Base-by-base conservation (phyloP, 2,797 vertebrate species). In the Euthynnus affinis region DNA sequence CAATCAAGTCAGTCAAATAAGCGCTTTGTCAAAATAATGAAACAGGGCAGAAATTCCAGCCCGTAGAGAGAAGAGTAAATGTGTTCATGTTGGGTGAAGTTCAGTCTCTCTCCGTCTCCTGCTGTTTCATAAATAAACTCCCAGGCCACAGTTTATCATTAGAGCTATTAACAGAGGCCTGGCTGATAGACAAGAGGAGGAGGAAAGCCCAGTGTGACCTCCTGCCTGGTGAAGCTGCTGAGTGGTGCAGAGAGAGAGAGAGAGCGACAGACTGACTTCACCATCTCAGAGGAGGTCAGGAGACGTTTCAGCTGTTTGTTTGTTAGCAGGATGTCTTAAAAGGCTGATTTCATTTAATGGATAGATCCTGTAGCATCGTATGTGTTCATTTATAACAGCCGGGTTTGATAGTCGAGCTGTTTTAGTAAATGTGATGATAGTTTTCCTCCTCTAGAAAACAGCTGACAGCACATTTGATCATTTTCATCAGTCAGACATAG, bases 81-180 rank as follows among this genome's bases (percentile, higher is more conserved):
- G 65, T 55, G 55, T 59, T 3, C 2, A 1, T 60, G 68, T 40
- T 3, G 0, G 53, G 66, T 40, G 56, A 17, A 58, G 60, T 34
- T 9, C 60, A 23, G 27, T 58, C 23, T 15, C 29, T 58, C 53
- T 57, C 34, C 2, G 40, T 57, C 29, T 37, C 58, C 67, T 12
- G 59, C 80, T 52, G 71, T 0, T 81, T 61, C 44, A 78, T 70
- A 87, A 87, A 87, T 83, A 85, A 85, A 83, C 80, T 61, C n/a
- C 55, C 4, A 4, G 53, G 60, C 55, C 55, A 34, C 81, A 74
- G 81, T 82, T 82, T 82, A 80, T 76, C 75, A 62, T 44, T 40
- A 1, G 48, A 76, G 65, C 75, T 63, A 49, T 76, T 87, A 80
- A 56, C 74, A 2, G 57, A 61, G 49, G 49, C 6, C 22, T 0